Evolutionary conservation across 2,888 invertebrate species (phyloP), one percentile per base, ranked within the genome.

Genomic region (Neoaliturus tenellus): DNA sequence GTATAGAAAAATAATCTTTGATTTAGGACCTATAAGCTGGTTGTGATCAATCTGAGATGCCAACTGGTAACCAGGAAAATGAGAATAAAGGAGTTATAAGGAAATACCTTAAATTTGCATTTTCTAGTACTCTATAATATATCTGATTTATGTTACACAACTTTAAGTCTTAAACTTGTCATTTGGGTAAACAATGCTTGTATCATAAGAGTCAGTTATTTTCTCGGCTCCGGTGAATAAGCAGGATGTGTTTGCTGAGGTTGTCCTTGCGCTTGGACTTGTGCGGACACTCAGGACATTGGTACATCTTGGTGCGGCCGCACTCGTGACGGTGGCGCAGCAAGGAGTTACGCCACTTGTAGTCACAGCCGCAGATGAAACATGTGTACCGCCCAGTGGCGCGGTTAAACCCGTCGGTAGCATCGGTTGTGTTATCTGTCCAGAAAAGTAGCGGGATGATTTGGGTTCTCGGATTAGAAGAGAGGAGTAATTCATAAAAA

Each of bases 311-410:
- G 6, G 20, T 1, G 14, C 28, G 44, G 84, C 91, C 81, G 25
- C 83, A 80, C 55, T 71, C 80, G 33, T 58, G 71, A 17, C 71
- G 41, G 41, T 83, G 83, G n/a, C 83, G 25, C 51, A 71, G 69
- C 55, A 83, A 81, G 10, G 71, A 69, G 69, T 83, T 83, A n/a
- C 71, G 71, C 83, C 83, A 83, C 71, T 73, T 80, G 67, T 83
- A 83, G 28, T 39, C 51, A 35, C 73, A 48, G 1, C 73, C 58
- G 39, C 82, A 62, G n/a, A 85, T 87, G 25, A 85, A 84, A 85
- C 90, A 90, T 0, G 28, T 0, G 41, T 69, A 81, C 25, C 81
- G 33, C 31, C 48, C 44, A 10, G 81, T 81, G 6, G 58, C 28
- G 14, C 44, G 25, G 51, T 75, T 44, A n/a, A 17, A 75, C 14